Evolutionary conservation across 2,888 invertebrate genomes (phyloP), one percentile per base, ranked within the genome.

Genomic region (Eilema griseolum): DNA sequence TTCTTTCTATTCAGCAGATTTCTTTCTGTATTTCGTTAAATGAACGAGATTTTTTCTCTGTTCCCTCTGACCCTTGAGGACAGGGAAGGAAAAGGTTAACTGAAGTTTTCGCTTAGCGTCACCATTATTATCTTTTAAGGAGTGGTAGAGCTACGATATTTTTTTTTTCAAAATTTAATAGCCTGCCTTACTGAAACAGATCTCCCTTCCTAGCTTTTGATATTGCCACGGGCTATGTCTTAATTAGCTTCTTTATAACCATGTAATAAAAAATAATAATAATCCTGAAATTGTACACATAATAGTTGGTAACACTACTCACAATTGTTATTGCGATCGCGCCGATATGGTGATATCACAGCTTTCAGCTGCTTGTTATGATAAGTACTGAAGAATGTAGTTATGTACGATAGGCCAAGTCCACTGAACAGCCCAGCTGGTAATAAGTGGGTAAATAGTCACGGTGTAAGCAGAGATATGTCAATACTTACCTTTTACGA

Each of bases 281-380:
- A 26, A 46, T 46, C 63, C 63, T 20, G 41, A 46, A 28, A 46
- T 63, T 26, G 20, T 41, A 2, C 16, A 20, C 20, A 63, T 23
- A 8, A 31, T 5, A 33, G 28, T 8, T 33, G 65, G 56, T 2
- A 65, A 14, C 23, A 56, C 52, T 56, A 65, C 56, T 56, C 23
- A 69, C 83, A 74, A 83, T 86, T 85, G 81, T 83, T 81, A 83
- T 87, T 83, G 76, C 70, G 76, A 75, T 79, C 74, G 75, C 46
- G 69, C 67, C 70, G 65, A 78, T 76, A 79, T 79, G 81, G 81
- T 90, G 88, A 90, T 87, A 84, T 89, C 90, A 90, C 82, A 67
- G 65, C 67, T 69, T 71, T 59, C 62, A 62, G 57, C 57, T 46
- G 57, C 61, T 66, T 28, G 57, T 37, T 70, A 28, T 66, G 33